Evolutionary conservation across 2,797 vertebrate genomes (phyloP).

Genomic region (Triplophysa yarkandensis): DNA sequence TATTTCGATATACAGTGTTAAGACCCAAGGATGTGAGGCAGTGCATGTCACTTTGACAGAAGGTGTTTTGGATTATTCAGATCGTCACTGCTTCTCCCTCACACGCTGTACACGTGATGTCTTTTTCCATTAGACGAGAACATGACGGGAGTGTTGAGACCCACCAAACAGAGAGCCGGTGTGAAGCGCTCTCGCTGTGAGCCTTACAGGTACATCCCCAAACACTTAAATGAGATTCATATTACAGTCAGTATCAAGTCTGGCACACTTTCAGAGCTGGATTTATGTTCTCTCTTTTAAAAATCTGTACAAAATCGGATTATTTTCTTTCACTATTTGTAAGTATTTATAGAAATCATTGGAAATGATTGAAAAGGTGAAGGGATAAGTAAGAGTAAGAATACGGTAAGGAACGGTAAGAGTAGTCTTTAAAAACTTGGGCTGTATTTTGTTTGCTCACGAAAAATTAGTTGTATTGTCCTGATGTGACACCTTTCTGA

Average conservation of each 20-base stretch:
- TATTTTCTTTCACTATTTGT: too few relatives aligned
- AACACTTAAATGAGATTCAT: neutral
- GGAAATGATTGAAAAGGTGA: too few relatives aligned
- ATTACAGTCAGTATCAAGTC: too few relatives aligned
- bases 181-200: conserved; percentile 41
- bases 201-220: conserved; percentile 46
- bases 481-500: neutral
- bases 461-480: too few relatives aligned
- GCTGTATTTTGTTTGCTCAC: too few relatives aligned
- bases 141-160: conserved; percentile 49
- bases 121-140: conserved; percentile 31
- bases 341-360: too few relatives aligned
- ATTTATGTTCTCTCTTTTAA: too few relatives aligned
- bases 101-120: neutral
- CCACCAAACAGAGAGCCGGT: conserved; percentile 34
- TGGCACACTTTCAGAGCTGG: too few relatives aligned
- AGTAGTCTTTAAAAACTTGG: too few relatives aligned
- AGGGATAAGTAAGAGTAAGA: too few relatives aligned
- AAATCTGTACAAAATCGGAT: too few relatives aligned
- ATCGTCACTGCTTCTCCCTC: neutral
- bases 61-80: conserved; percentile 20
- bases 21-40: neutral
- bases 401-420: too few relatives aligned
- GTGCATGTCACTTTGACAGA: neutral
- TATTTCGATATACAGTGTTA: neutral